Evolutionary conservation across 2,888 invertebrate species (phyloP), one percentile per base, ranked within the genome.

Genomic region (Metallyticus violacea): DNA sequence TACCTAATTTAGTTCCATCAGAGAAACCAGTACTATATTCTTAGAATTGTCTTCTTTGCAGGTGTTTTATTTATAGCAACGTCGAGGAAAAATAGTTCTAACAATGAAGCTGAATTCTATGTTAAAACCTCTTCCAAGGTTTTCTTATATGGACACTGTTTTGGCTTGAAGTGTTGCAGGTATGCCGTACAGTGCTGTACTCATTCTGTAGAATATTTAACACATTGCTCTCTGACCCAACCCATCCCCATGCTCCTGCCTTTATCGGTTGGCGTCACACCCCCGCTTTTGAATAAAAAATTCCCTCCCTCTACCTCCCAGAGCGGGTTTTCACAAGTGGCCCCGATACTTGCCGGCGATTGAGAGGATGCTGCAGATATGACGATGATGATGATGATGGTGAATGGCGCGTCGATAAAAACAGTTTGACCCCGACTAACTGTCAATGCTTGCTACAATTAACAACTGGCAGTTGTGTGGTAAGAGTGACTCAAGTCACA

Each of bases 241-340:
- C 30, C 6, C 27, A 26, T 27, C 80, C 26, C 27, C 80, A 15
- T 28, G 26, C 27, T 26, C 30, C 5, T 30, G 81, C 81, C 81
- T 30, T 81, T 81, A 81, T 81, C 81, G 81, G 81, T 29, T 81
- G 81, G 30, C 81, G 81, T 81, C 81, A 81, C 81, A 81, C 81
- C 81, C 81, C 81, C 81, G 81, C 81, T 81, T 81, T 81, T 81
- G 30, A 30, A 81, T 30, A 81, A 27, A 81, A 81, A 81, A 81
- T 29, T 1, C 25, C 81, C 40, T 22, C 40, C 40, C 4, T 9
- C 9, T n/a, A n/a, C n/a, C n/a, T n/a, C n/a, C n/a, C n/a, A n/a
- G 40, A 62, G 40, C 40, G 40, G 81, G 81, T 81, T 81, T 81
- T 81, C 40, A 81, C 81, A 81, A 81, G 81, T 81, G 40, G 40